These are phyloP conservation scores for Hormaphis cornu DNA, from an alignment of 1,140 invertebrate genomes.

Conservation along the genomic window DNA sequence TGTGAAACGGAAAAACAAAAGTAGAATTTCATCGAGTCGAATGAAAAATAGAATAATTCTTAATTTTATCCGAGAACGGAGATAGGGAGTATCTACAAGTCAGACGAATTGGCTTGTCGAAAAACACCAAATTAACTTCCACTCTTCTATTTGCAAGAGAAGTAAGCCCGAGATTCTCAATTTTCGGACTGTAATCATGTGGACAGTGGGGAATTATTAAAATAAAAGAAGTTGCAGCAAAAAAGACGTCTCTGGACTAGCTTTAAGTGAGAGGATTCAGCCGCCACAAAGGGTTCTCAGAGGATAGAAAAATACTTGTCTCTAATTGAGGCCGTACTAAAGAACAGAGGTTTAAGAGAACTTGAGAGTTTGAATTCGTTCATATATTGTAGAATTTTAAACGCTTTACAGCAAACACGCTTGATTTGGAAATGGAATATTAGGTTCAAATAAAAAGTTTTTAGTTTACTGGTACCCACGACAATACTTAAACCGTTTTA, in stretches of 20 bases:
- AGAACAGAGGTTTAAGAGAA: not conserved
- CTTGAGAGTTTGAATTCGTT: not conserved
- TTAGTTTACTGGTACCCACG: not conserved
- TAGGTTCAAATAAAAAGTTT: not conserved
- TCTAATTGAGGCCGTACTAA: not conserved
- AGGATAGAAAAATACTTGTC: not conserved
- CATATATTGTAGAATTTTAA: not conserved
- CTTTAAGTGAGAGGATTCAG: not conserved
- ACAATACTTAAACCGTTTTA: not conserved
- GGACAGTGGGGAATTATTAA: not conserved
- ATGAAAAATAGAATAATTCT: not conserved
- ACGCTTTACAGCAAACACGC: not conserved
- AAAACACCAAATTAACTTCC: not conserved
- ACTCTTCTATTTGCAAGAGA: not conserved
- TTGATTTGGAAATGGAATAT: not conserved
- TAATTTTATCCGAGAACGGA: not conserved
- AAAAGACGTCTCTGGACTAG: not conserved
- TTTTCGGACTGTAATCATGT: not conserved
- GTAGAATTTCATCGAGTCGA: not conserved
- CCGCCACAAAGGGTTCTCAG: not conserved
- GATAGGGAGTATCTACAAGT: not conserved
- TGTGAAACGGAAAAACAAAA: not conserved
- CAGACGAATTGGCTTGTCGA: not conserved
- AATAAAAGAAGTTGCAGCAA: not conserved
- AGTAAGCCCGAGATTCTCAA: not conserved